Evolutionary conservation across 2,797 vertebrate species (phyloP).

Genomic region (Pseudomugil tenellus): DNA sequence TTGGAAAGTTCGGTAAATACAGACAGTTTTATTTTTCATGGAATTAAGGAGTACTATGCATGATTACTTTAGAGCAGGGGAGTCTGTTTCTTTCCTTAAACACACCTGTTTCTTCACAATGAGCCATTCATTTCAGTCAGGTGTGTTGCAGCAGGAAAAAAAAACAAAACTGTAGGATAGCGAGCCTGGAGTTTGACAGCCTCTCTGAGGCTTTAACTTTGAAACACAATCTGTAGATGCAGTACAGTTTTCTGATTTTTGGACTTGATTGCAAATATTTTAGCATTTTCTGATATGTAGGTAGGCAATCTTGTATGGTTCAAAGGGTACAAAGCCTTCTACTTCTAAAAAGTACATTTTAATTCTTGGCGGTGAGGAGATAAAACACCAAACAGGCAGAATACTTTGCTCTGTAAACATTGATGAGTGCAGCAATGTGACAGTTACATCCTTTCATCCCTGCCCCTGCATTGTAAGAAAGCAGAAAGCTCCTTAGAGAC

Average conservation of each 20-base stretch:
- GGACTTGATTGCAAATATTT: neutral
- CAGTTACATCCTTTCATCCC: slow-evolving; percentile 21
- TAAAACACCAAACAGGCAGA: neutral
- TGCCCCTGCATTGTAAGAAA: slow-evolving; percentile 27
- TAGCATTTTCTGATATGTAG: neutral
- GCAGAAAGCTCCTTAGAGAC: slow-evolving; percentile 24
- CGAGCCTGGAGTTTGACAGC: too few relatives aligned
- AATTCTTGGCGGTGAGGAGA: neutral
- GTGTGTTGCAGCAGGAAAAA: too few relatives aligned
- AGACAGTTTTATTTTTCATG: too few relatives aligned
- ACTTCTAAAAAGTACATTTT: neutral
- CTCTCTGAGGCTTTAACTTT: too few relatives aligned
- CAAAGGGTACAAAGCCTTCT: neutral
- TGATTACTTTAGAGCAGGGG: too few relatives aligned
- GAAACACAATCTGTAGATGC: neutral
- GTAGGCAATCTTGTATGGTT: neutral
- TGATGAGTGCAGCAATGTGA: slow-evolving; percentile 6
- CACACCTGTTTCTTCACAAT: too few relatives aligned
- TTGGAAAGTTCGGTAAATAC: too few relatives aligned
- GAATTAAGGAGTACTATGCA: too few relatives aligned
- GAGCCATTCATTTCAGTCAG: too few relatives aligned
- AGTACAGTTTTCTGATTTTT: neutral
- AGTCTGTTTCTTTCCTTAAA: too few relatives aligned
- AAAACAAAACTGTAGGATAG: too few relatives aligned
- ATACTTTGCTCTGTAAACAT: neutral